Evolutionary conservation across 2,888 invertebrate genomes (phyloP).

Genomic region (Dryadula phaetusa): DNA sequence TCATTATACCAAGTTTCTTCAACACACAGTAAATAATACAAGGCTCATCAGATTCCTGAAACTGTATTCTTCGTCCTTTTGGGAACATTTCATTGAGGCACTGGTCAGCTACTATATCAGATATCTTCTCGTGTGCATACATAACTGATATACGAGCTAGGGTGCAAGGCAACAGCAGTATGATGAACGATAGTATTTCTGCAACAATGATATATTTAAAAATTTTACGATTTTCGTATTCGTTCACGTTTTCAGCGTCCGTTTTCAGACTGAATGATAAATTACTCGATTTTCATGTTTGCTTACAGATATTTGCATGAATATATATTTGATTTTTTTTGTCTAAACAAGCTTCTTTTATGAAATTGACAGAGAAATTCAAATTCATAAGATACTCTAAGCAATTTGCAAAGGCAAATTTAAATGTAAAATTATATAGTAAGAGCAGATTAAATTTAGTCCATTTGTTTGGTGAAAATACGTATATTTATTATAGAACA

Average conservation of each 20-base stretch:
- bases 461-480: no score
- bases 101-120: constrained; percentile 67
- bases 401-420: no score
- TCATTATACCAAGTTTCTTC: constrained; percentile 76
- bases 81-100: constrained; percentile 76
- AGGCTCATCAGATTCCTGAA: constrained; percentile 73
- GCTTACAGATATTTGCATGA: neutral
- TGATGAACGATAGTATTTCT: constrained; percentile 39
- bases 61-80: constrained; percentile 59
- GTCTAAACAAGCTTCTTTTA: no score
- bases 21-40: constrained; percentile 78
- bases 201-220: constrained; percentile 34
- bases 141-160: constrained; percentile 71
- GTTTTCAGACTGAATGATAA: constrained; percentile 3
- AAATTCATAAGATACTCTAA: no score
- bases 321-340: no score
- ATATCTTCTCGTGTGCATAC: constrained; percentile 74
- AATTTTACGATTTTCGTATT: neutral
- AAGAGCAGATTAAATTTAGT: no score
- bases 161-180: constrained; percentile 50
- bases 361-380: no score
- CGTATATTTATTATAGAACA: no score
- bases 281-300: constrained; percentile 3
- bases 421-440: no score
- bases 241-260: neutral